Evolutionary conservation across 2,113 vertebrate species (phyloP), one percentile per base, ranked within the genome.

Genomic region (Grantiella picta): DNA sequence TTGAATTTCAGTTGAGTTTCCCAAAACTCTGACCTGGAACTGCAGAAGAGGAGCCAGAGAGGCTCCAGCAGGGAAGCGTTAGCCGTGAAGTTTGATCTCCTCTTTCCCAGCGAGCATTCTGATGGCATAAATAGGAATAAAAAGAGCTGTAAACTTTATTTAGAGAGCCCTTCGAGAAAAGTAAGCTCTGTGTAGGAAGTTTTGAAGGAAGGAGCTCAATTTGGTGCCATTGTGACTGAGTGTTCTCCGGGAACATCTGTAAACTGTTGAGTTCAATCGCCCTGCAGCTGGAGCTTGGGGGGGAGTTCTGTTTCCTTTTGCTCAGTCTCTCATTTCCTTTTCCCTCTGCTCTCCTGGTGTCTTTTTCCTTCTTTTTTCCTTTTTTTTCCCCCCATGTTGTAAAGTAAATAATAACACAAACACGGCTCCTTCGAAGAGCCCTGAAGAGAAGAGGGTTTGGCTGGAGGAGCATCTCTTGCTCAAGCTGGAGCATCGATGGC

Each of bases 201-300:
- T 94, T 91, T 71, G 16, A 95, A 93, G 86, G 79, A 95, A 96
- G 40, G 76, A 45, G 76, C 35, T 91, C 40, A 86, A 91, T 94
- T 79, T 94, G 70, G 91, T 16, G 44, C 56, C 42, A 89, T 94
- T 82, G 82, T 90, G 94, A 33, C 49, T 69, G 86, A 89, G 82
- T 40, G 53, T 96, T 95, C 88, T 93, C 84, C 9, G 8, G 12
- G 92, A 96, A 90, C 97, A 97, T 96, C 95, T 97, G 90, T 86
- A 78, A 95, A 92, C 69, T 88, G 79, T 92, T 79, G 91, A 92
- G 79, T 93, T 83, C 86, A 92, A 95, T 95, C 96, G 89, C 44
- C 64, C 36, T 82, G 53, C 95, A 97, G 91, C 95, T 97, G 33
- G 19, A 89, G 83, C 35, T 40, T 35, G 90, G 36, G 66, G 44